Evolutionary conservation across 2,113 vertebrate genomes (phyloP), one percentile per base, ranked within the genome.

Genomic region (Hemicordylus capensis): DNA sequence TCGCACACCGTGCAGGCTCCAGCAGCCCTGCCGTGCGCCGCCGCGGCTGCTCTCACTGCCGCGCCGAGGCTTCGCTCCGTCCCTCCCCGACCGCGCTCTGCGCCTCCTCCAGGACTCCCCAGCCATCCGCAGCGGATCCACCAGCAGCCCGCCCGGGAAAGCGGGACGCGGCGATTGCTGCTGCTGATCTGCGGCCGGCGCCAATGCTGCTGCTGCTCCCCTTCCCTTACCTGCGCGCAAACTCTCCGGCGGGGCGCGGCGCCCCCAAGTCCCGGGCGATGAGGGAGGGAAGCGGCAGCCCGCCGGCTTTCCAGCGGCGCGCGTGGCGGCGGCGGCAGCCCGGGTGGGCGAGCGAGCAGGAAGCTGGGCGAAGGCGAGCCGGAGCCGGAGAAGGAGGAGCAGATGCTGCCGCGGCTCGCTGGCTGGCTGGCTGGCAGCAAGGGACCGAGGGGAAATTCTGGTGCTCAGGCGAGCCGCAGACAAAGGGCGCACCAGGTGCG

Each of bases 391-490:
- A 22, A 78, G 76, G 56, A 64, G 59, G 24, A 28, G 58, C 22
- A 28, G 66, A 37, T 22, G 67, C 80, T 10, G 76, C 22, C 26
- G 72, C 46, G 46, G 78, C 66, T n/a, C 46, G 73, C 70, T 75
- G 28, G 46, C 67, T 42, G 73, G 31, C 46, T 39, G n/a, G 24
- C 67, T 59, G 94, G 93, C 93, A 94, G 70, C 79, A 26, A 95
- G 95, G 95, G 95, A 95, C 86, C 89, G 95, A 92, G 91, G 95
- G 86, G 93, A 94, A 96, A 96, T 96, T 95, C 95, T 86, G 76
- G 85, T 85, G 87, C 75, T 70, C 84, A 51, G 90, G 80, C 42
- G 73, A 91, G 59, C 87, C 91, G 89, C 90, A 85, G 87, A 94
- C 86, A 86, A 89, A 89, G 81, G 78, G 89, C 85, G 83, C 85